Evolutionary conservation across 2,113 vertebrate genomes (phyloP), one percentile per base, ranked within the genome.

Genomic region (Erythrolamprus reginae): DNA sequence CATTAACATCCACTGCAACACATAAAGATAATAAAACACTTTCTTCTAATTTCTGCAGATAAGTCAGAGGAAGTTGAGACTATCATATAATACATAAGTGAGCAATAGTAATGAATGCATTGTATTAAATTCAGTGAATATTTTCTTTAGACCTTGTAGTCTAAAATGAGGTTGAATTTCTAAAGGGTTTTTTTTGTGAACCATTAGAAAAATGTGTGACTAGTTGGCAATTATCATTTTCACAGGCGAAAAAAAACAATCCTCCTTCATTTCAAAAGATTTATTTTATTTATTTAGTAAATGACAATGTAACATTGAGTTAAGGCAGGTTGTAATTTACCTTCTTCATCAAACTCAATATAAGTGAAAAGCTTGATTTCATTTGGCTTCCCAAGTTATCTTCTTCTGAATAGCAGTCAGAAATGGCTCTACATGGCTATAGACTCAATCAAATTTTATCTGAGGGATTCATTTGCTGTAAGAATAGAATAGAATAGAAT

Each of bases 1-100:
- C 0, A 0, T 94, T 95, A 95, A 96, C 90, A 90, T 94, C 87
- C 1, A 55, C 56, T 88, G 3, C 5, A 70, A 84, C 90, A 10
- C 33, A 89, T 91, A 87, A 82, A 90, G 70, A 93, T 91, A 77
- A 21, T 17, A 89, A 84, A 58, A 77, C 1, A 56, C 61, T 53
- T 93, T 90, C 38, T n/a, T 55, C 33, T 90, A 4, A 93, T 90
- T 50, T 33, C 10, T 45, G n/a, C 10, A 85, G 89, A 2, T 89
- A 23, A 0, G 0, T 19, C 0, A 1, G 0, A 0, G 42, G 0
- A 1, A 33, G 2, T 53, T 55, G 51, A 53, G 84, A 17, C 3
- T 89, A 56, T 82, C 47, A 88, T 86, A 85, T 56, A 93, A 91
- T 10, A 26, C 1, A 26, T 13, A 33, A 28, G 13, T 21, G 10